A percentile compares a stretch with the other conserved stretches of the same genome.
phyloP scores from a whole-genome alignment of 2,888 invertebrate species.

The Euzetes globulus region DNA sequence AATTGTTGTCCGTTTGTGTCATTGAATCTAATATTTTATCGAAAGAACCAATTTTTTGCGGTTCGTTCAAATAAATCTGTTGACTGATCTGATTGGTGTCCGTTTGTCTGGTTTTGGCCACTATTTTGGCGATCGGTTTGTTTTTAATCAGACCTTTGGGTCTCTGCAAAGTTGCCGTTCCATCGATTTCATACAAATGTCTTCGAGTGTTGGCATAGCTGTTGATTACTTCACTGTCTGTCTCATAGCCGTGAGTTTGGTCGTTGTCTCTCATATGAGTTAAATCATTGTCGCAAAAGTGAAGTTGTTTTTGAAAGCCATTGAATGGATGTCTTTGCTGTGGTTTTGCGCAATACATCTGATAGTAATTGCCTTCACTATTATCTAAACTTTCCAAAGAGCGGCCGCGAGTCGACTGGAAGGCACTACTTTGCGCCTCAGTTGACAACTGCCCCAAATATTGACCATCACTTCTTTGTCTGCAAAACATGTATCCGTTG shows the following conservation, averaged over 20 bases:
- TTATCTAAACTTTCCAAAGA: slow-evolving; percentile 41
- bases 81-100: slow-evolving; percentile 20
- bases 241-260: slow-evolving; percentile 27
- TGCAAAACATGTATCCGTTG: slow-evolving; percentile 28
- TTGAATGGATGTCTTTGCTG: slow-evolving; percentile 36
- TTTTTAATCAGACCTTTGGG: slow-evolving; percentile 72
- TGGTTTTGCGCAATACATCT: slow-evolving; percentile 1
- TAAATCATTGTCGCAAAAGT: slow-evolving; percentile 38
- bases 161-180: slow-evolving; percentile 68
- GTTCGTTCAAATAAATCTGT: not conserved
- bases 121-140: slow-evolving; percentile 68
- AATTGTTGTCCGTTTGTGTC: not conserved
- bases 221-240: slow-evolving; percentile 22
- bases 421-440: slow-evolving; percentile 35
- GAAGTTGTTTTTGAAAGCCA: slow-evolving; percentile 39
- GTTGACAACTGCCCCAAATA: not conserved
- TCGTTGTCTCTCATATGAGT: slow-evolving; percentile 36
- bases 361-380: slow-evolving; percentile 29
- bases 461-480: slow-evolving; percentile 18
- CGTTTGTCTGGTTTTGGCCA: slow-evolving; percentile 39
- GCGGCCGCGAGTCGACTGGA: slow-evolving; percentile 38
- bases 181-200: slow-evolving; percentile 38
- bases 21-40: not conserved
- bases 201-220: slow-evolving; percentile 17
- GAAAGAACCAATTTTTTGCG: not conserved